Evolutionary conservation across 2,888 invertebrate genomes (phyloP).

Genomic region (Acrocyrtus sp.): DNA sequence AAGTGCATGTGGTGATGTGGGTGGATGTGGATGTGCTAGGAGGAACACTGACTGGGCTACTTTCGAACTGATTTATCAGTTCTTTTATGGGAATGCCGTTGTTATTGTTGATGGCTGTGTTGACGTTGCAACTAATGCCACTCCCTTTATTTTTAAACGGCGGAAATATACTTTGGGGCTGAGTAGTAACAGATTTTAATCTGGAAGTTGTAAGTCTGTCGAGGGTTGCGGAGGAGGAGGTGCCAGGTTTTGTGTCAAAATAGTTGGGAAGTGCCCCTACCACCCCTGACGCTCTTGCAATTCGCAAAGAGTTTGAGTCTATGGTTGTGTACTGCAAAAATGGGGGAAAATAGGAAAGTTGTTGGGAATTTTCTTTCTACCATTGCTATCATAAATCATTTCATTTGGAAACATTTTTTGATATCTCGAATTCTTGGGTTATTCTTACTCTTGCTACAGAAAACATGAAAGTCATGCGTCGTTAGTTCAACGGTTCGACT

Average conservation of each 20-base stretch:
- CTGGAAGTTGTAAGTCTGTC: constrained; percentile 39
- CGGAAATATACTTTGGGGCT: too few relatives aligned
- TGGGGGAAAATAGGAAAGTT: not conserved
- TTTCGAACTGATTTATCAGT: constrained; percentile 44
- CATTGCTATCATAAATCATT: not conserved
- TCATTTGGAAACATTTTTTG: not conserved
- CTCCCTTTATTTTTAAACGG: too few relatives aligned
- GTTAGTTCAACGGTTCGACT: not conserved
- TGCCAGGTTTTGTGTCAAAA: constrained; percentile 40
- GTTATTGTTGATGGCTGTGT: not conserved
- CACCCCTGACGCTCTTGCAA: constrained; percentile 35
- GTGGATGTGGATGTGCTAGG: not conserved
- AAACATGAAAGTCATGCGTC: not conserved
- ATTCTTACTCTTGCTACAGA: too few relatives aligned
- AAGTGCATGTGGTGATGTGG: constrained; percentile 10
- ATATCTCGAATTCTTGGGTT: too few relatives aligned
- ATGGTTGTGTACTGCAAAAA: constrained; percentile 38
- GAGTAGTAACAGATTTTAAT: too few relatives aligned
- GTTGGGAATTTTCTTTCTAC: not conserved
- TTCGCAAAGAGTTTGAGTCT: constrained; percentile 34
- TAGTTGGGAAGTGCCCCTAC: constrained; percentile 28
- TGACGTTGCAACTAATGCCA: not conserved
- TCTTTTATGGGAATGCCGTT: constrained; percentile 31
- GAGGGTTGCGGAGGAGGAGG: constrained; percentile 25
- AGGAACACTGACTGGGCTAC: constrained; percentile 15